phyloP scores from a whole-genome alignment of 2,113 vertebrate genomes.

The Bostrychus sinensis region DNA sequence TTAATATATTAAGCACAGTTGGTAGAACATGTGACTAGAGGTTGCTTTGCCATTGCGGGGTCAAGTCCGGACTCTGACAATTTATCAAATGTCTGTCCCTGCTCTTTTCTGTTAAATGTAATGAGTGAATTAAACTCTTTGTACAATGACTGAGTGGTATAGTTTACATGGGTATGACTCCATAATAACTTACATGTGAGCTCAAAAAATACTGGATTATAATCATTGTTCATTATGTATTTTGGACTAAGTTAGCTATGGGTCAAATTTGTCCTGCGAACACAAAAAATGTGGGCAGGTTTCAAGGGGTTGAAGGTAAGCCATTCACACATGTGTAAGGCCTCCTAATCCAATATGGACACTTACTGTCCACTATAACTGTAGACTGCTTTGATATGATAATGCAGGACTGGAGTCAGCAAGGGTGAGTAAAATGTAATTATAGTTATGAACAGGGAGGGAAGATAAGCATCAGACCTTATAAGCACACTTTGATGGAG shows the following conservation, averaged over 20 bases:
- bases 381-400: slow-evolving; percentile 38
- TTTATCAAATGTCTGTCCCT: too few relatives aligned
- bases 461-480: slow-evolving; percentile 1
- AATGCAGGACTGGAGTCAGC: slow-evolving; percentile 10
- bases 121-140: too few relatives aligned
- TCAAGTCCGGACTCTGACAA: too few relatives aligned
- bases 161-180: too few relatives aligned
- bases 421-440: slow-evolving; percentile 26
- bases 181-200: too few relatives aligned
- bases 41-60: too few relatives aligned
- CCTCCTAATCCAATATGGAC: slow-evolving; percentile 46
- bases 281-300: too few relatives aligned
- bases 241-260: neutral
- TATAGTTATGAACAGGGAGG: slow-evolving; percentile 10
- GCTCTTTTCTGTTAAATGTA: too few relatives aligned
- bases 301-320: slow-evolving; percentile 21
- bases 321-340: slow-evolving; percentile 31
- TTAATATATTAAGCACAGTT: too few relatives aligned
- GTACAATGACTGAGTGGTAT: too few relatives aligned
- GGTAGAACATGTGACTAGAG: too few relatives aligned
- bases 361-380: slow-evolving; percentile 32
- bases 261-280: neutral
- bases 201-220: too few relatives aligned
- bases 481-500: neutral
- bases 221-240: neutral